phyloP scores from a whole-genome alignment of 2,113 vertebrate species.

The Promerops cafer region DNA sequence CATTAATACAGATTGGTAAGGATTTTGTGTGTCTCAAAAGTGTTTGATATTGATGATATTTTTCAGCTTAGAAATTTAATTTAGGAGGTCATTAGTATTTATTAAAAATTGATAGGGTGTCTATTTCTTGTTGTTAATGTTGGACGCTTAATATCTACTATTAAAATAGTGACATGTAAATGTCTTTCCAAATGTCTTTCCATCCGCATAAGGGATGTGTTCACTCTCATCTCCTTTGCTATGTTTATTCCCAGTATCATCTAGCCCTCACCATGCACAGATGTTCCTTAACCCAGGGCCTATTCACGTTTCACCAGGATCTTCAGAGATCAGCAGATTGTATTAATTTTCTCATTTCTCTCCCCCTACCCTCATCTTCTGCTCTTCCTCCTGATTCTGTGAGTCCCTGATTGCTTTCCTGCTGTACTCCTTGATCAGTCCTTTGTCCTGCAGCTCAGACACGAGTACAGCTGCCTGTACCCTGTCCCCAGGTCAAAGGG shows the following conservation, averaged over 20 bases:
- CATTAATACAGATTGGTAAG: not conserved
- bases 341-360: not conserved
- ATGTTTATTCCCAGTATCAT: not conserved
- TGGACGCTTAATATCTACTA: not conserved
- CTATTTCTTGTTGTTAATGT: not conserved
- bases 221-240: not conserved
- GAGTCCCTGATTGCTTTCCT: not conserved
- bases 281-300: not conserved
- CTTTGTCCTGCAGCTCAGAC: not conserved
- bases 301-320: not conserved
- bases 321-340: not conserved
- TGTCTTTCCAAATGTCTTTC: not conserved
- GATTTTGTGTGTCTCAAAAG: not conserved
- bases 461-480: not conserved
- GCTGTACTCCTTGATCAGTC: not conserved
- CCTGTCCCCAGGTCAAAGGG: not conserved
- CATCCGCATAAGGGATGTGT: not conserved
- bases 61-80: conserved; percentile 5
- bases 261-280: not conserved
- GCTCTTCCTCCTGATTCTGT: not conserved
- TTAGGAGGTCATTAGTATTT: not conserved
- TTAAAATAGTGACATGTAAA: not conserved
- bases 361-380: not conserved
- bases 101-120: not conserved
- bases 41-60: not conserved